Evolutionary conservation across 1,140 invertebrate genomes (phyloP).

Genomic region (Drosophila pseudoobscura): DNA sequence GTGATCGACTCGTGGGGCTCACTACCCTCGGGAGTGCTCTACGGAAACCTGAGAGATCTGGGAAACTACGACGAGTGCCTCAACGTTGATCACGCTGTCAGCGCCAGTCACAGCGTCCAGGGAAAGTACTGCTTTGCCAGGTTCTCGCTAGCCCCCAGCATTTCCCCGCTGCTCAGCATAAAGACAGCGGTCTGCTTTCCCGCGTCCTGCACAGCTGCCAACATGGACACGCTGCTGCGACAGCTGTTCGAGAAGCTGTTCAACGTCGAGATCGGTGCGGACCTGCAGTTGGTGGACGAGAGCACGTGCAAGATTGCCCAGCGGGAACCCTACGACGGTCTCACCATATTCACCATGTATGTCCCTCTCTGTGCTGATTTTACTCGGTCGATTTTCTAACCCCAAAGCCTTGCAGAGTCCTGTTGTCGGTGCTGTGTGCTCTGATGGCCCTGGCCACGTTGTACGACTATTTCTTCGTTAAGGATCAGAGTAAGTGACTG

Average conservation of each 20-base stretch:
- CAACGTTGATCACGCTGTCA: slow-evolving; percentile 17
- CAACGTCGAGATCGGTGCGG: slow-evolving; percentile 3
- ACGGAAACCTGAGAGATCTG: slow-evolving; percentile 46
- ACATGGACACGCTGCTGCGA: slow-evolving; percentile 40
- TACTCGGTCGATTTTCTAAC: not conserved
- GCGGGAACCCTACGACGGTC: slow-evolving; percentile 12
- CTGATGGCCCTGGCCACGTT: slow-evolving; percentile 40
- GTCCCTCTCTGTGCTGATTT: slow-evolving; percentile 4
- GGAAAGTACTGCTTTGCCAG: slow-evolving; percentile 47
- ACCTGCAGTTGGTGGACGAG: slow-evolving; percentile 14
- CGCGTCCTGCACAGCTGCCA: slow-evolving; percentile 25
- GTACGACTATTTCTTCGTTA: slow-evolving; percentile 41
- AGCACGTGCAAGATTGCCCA: slow-evolving; percentile 36
- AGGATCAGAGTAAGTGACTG: slow-evolving; percentile 39
- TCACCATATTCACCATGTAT: slow-evolving; percentile 64
- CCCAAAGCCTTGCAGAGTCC: slow-evolving; percentile 25
- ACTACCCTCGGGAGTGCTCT: slow-evolving; percentile 45
- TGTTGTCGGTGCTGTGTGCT: slow-evolving; percentile 35
- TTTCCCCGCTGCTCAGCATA: not conserved
- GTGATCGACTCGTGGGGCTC: slow-evolving; percentile 61
- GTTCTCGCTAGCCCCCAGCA: not conserved
- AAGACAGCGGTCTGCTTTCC: slow-evolving; percentile 49
- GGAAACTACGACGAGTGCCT: slow-evolving; percentile 60
- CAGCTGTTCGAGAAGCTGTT: slow-evolving; percentile 26
- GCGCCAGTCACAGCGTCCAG: slow-evolving; percentile 16